These are phyloP conservation scores for Erynnis tages DNA, from an alignment of 2,888 invertebrate species.

Conservation along the genomic window DNA sequence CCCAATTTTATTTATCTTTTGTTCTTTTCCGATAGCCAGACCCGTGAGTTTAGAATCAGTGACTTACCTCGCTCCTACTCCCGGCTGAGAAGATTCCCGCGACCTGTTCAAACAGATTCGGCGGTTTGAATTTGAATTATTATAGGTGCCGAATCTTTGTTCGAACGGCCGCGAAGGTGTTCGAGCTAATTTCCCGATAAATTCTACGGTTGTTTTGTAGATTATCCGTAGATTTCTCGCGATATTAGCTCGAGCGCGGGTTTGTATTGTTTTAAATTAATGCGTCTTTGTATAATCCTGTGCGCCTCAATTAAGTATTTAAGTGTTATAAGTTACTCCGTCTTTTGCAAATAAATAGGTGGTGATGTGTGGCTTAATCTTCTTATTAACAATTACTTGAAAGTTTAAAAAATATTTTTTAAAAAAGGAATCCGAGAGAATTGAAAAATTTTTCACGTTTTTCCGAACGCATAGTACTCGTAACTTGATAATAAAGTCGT, in stretches of 20 bases:
- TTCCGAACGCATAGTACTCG: no score
- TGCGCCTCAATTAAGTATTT: neutral
- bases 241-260: neutral
- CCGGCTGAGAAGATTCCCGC: neutral
- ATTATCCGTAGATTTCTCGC: neutral
- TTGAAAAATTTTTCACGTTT: no score
- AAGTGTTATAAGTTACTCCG: no score
- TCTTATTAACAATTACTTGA: no score
- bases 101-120: neutral
- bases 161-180: neutral
- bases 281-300: neutral
- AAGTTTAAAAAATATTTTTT: no score
- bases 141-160: neutral
- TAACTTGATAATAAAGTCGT: no score
- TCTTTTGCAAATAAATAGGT: no score
- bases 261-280: slow-evolving; percentile 7
- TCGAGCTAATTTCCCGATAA: neutral
- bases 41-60: slow-evolving; percentile 14
- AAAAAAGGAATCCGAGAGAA: no score
- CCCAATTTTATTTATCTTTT: neutral
- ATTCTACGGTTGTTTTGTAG: neutral
- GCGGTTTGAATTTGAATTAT: neutral
- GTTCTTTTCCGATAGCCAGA: neutral
- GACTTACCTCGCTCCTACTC: neutral
- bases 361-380: no score